Evolutionary conservation across 2,113 vertebrate species (phyloP).

Genomic region (Pongo pygmaeus): DNA sequence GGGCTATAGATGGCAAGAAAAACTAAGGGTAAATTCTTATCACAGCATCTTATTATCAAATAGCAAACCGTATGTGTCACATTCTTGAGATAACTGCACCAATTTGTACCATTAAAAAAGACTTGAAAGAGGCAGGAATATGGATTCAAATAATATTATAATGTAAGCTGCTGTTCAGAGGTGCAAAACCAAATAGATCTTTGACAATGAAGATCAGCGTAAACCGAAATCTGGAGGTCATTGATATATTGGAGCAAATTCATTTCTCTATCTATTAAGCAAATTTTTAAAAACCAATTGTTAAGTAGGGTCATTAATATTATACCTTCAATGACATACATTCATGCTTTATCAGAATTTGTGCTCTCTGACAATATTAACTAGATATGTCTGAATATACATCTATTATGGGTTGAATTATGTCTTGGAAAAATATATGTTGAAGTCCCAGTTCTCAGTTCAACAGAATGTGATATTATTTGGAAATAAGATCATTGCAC

Average conservation of each 20-base stretch:
- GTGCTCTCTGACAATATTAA: neutral
- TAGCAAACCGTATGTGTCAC: neutral
- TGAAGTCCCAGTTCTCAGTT: neutral
- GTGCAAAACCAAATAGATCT: neutral
- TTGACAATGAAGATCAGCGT: neutral
- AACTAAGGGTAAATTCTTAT: neutral
- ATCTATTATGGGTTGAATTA: neutral
- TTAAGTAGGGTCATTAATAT: neutral
- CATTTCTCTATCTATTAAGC: neutral
- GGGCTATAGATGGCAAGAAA: neutral
- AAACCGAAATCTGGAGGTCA: neutral
- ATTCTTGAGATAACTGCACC: neutral
- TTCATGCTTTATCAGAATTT: neutral
- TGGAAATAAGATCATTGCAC: neutral
- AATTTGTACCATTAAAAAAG: neutral
- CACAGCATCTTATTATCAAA: neutral
- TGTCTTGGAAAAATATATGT: neutral
- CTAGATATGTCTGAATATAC: neutral
- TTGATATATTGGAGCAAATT: neutral
- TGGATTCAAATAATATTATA: neutral
- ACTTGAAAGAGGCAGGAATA: neutral
- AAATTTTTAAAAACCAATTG: neutral
- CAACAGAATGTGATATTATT: neutral
- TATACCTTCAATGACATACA: neutral
- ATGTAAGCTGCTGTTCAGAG: neutral